Base-by-base conservation (phyloP, 1,140 invertebrate genomes). In the Psix sp. region DNA sequence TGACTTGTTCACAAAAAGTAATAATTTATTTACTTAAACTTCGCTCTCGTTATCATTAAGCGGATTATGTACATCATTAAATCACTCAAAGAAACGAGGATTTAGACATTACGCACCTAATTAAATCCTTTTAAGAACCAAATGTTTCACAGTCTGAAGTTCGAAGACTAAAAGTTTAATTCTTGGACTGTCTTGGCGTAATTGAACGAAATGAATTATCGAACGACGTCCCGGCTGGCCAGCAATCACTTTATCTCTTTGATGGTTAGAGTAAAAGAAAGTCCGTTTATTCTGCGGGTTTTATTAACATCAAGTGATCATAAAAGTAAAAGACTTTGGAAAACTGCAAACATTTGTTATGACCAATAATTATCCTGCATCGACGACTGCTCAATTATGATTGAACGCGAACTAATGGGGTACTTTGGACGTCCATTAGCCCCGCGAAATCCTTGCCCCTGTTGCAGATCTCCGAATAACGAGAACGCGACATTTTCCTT, bases 401-500 rank as follows among this genome's bases (percentile, higher is more conserved):
- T 77, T 39, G 65, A 66, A 15, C 52, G 54, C 45, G 36, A 38
- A 31, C 68, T 54, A 72, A 75, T 77, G 66, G 57, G 57, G 67
- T 40, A 46, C 67, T 71, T 70, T 56, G 60, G 14, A 31, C 62
- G 40, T 74, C 65, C 78, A 73, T 83, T 82, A 81, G 79, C 77
- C 60, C 26, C 26, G 31, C 29, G 38, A 63, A 68, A 75, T 72
- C 33, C 52, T 74, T 60, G 57, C 74, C 60, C 52, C 43, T 29
- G 48, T 51, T 43, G 26, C 56, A 66, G 35, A 70, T 74, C 59
- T 49, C 16, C 46, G 21, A 43, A 43, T 56, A 77, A 79, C 77
- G 75, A 76, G 68, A 52, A 24, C 39, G 56, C 56, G 77, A 80
- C 77, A 79, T 84, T 84, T 76, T 78, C 74, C 76, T 75, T 59